Base-by-base conservation (phyloP, 1,140 invertebrate species). In the Drosophila mayri region DNA sequence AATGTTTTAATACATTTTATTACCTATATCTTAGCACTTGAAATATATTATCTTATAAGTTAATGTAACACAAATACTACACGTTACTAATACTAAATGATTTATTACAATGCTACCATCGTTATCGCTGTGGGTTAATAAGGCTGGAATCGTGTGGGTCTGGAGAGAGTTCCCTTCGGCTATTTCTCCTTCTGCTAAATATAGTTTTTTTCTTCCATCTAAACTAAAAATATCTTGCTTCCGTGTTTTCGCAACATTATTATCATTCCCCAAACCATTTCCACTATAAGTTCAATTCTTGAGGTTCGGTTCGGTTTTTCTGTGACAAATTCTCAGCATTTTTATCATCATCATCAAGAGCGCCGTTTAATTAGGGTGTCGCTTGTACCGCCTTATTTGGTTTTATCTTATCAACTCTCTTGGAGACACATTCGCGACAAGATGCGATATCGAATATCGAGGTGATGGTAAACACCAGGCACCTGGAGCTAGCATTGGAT, bases 351-450 rank as follows among this genome's bases (percentile, higher is more conserved):
- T 37, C 32, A 1, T 35, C 2, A 10, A 38, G 4, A 38, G 54
- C 37, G 30, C 30, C 59, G 28, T 82, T 82, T 82, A 82, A 82
- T 82, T 82, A 82, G 16, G 35, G 47, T 58, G 62, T 74, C 38
- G 44, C 79, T 67, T 82, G 79, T 82, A 64, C 43, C 30, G 9
- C 7, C 2, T 18, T 10, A 30, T 30, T 30, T 6, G 9, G 41
- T 41, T 35, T 66, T 82, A 82, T 82, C 79, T 82, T 57, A 82
- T 82, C 79, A 65, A 46, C 3, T 54, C 46, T 49, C 40, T 55
- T 43, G 57, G 41, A 76, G 73, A 76, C 75, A 76, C 22, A 55
- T 68, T 77, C 50, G 20, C 40, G 11, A 82, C 74, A 74, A 82
- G 79, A 82, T 82, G 79, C 35, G 74, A 54, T 82, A 77, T 63